Base-by-base conservation (phyloP, 2,113 vertebrate genomes). In the Cynoglossus semilaevis region DNA sequence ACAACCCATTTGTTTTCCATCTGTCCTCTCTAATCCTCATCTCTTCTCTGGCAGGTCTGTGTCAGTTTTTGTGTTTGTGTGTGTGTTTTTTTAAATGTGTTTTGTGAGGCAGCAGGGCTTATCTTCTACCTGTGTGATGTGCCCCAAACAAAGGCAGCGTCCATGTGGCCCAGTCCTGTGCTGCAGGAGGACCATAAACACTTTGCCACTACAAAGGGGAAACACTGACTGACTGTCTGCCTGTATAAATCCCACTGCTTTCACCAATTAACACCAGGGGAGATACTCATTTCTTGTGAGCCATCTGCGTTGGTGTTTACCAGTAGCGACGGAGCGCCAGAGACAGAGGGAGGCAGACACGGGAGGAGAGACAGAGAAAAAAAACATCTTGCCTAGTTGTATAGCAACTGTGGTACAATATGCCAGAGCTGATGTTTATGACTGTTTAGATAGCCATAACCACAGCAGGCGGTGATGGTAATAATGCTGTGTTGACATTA, bases 401-500 rank as follows among this genome's bases (percentile, higher is more conserved):
- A 61, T 10, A 52, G 76, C 59, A 64, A 75, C 66, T 59, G 66
- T 58, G 70, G 42, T 44, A 74, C 75, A 80, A 80, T 83, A 75
- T 81, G 82, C 53, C 6, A 1, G 16, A 46, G 56, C 64, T 80
- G 81, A 82, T 16, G 59, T 81, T 82, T 83, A 79, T 77, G 76
- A 80, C 69, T 69, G 72, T 59, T 77, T 62, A 74, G 78, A 87
- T 77, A 70, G 71, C 68, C 67, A 38, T 66, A 75, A 58, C 72
- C 69, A 66, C 84, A 88, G 87, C 84, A 84, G 82, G 73, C 56
- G 36, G 65, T 37, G 72, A 76, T 74, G 65, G 77, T 72, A 85
- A 79, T 82, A 78, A 87, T 74, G 67, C 69, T 67, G 58, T 84
- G 76, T 83, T 87, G 85, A 88, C 87, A 85, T 74, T 70, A 77